Evolutionary conservation across 1,140 invertebrate genomes (phyloP).

Genomic region (Dufourea novaeangliae): DNA sequence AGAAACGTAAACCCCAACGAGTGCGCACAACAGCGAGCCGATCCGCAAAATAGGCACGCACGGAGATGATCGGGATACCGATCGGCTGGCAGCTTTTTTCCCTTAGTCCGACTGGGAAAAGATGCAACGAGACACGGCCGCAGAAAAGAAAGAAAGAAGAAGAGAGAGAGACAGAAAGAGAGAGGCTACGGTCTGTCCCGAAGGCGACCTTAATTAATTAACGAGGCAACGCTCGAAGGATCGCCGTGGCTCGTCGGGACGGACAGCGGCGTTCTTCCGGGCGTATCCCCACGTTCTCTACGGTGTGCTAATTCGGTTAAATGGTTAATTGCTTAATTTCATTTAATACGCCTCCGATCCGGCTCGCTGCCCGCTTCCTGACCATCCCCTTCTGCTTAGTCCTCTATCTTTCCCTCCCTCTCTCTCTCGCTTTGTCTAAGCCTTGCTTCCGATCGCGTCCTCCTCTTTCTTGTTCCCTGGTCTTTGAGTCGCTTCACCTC

Average conservation of each 20-base stretch:
- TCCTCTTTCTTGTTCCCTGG: constrained; percentile 27
- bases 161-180: not conserved
- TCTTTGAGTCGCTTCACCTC: constrained; percentile 8
- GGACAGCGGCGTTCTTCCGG: constrained; percentile 58
- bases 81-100: constrained; percentile 51
- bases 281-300: constrained; percentile 64
- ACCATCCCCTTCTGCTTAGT: constrained; percentile 19
- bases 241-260: constrained; percentile 41
- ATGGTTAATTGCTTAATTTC: constrained; percentile 79
- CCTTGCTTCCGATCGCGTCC: constrained; percentile 26
- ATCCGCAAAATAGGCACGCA: constrained; percentile 57
- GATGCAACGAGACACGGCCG: constrained; percentile 32
- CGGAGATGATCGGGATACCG: constrained; percentile 58
- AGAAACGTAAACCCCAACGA: constrained; percentile 40
- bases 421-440: not conserved
- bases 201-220: constrained; percentile 65
- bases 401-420: constrained; percentile 36
- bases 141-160: not conserved
- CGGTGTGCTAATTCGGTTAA: constrained; percentile 76
- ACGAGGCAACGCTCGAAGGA: constrained; percentile 58
- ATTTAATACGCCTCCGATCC: constrained; percentile 72
- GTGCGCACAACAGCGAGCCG: constrained; percentile 14
- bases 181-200: constrained; percentile 25
- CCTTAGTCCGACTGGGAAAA: not conserved
- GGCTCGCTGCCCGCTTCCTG: constrained; percentile 54